These are phyloP conservation scores for Acanthaster planci DNA, from an alignment of 35 echinoderm and acorn worm species.

Conservation along the genomic window DNA sequence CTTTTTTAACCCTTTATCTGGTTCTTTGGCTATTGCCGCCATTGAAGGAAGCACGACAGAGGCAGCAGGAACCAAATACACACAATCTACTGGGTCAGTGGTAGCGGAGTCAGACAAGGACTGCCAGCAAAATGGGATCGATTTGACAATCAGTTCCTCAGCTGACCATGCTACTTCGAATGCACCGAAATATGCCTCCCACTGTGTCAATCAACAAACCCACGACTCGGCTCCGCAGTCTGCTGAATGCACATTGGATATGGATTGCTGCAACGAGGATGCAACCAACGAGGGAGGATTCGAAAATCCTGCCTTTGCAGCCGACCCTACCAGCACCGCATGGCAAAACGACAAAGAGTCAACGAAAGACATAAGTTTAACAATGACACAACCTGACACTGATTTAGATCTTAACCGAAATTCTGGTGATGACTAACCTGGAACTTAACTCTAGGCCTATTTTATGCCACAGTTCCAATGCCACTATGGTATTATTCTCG, in stretches of 20 bases:
- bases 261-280: neutral
- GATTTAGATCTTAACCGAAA: too few relatives aligned
- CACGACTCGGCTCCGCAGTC: neutral
- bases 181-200: neutral
- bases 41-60: too few relatives aligned
- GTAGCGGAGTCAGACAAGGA: neutral
- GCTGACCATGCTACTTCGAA: neutral
- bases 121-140: neutral
- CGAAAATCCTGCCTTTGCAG: neutral
- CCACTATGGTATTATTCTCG: too few relatives aligned
- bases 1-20: too few relatives aligned
- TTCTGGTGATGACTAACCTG: too few relatives aligned
- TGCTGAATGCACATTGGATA: neutral
- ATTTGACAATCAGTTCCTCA: neutral
- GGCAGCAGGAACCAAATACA: neutral
- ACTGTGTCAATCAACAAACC: neutral
- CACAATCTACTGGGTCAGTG: neutral
- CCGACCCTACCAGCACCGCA: neutral
- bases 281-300: neutral
- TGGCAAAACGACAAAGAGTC: too few relatives aligned
- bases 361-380: too few relatives aligned
- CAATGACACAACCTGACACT: too few relatives aligned
- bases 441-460: too few relatives aligned
- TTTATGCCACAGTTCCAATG: too few relatives aligned
- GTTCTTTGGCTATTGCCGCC: too few relatives aligned